Evolutionary conservation across 2,113 vertebrate genomes (phyloP), one percentile per base, ranked within the genome.

Genomic region (Emberiza fucata): DNA sequence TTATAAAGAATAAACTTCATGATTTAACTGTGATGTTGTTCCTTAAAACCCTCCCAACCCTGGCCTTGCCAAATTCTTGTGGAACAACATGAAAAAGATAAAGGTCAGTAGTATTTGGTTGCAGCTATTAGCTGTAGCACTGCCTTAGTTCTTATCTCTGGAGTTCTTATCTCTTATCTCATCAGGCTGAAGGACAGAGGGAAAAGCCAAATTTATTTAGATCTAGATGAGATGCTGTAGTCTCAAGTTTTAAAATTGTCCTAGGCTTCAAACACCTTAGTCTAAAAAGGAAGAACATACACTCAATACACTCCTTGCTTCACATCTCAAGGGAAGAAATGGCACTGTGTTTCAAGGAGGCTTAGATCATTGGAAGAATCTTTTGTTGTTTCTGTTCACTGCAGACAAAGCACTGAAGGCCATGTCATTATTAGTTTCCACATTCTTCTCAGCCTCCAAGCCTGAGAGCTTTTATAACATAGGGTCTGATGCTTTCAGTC

Each of bases 331-430:
- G 76, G 79, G 71, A 88, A 92, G 47, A 73, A 93, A 88, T 77
- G 79, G 82, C 50, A 45, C 79, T 57, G n/a, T 72, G 45, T 88
- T 95, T 94, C 5, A 23, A 93, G 66, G 53, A 93, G 82, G 79
- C 86, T 95, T 94, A 93, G 96, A 97, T 95, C 95, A 92, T 51
- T 95, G 90, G 87, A 85, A 48, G 42, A 90, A 92, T 86, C 90
- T 93, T 94, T 96, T 93, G 86, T 96, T 94, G 85, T 61, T 70
- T 71, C 86, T 94, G 81, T 87, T 95, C 81, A 80, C 72, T 91
- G 87, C 79, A 94, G 94, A 92, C 90, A 96, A 96, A 95, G 79
- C 85, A 94, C 84, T 95, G 95, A 97, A 96, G 91, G 95, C 91
- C 92, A 81, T 96, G 90, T 88, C 93, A 91, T 95, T 96, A 94